Base-by-base conservation (phyloP, 2,113 vertebrate species). In the Mormyrus lacerda region DNA sequence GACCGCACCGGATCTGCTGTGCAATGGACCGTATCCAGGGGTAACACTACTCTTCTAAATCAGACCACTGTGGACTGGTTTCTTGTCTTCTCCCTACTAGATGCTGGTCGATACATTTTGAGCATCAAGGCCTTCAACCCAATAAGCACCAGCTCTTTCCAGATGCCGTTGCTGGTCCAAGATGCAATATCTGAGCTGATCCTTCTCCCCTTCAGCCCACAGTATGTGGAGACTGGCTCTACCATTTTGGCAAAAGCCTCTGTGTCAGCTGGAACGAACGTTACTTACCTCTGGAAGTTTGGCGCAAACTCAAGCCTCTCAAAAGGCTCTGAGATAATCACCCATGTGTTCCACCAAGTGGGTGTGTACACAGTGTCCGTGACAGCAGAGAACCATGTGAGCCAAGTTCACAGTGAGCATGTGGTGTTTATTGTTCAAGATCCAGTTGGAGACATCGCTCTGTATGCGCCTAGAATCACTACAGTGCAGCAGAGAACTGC, bases 251-350 rank as follows among this genome's bases (percentile, higher is more conserved):
- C 89, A 44, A 19, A 31, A 69, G 89, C 89, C 27, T 42, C 76
- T 39, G 76, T 90, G 3, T 35, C 65, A 24, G 42, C 35, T 47
- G 89, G 91, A 44, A 76, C 73, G 11, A 89, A 90, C 88, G 50
- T 91, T 24, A 91, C 89, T 65, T 90, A 90, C 45, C 27, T 35
- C 35, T 91, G 91, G 91, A 88, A 19, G 47, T 90, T 90, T 76
- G 76, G 31, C n/a, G 35, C 88, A 24, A 91, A 89, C 31, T 88
- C 85, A 19, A 89, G 51, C 55, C 4, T 55, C 44, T 15, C 48
- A 6, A 89, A 58, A 55, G 39, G 44, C 17, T 88, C 89, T 47
- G 51, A 76, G n/a, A 82, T 13, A 24, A 58, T 61, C 65, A 24
- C 69, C 24, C 79, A 90, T 50, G 47, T 47, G 31, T 91, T 89